phyloP scores from a whole-genome alignment of 1,140 invertebrate genomes.

The Ganaspis sp. region DNA sequence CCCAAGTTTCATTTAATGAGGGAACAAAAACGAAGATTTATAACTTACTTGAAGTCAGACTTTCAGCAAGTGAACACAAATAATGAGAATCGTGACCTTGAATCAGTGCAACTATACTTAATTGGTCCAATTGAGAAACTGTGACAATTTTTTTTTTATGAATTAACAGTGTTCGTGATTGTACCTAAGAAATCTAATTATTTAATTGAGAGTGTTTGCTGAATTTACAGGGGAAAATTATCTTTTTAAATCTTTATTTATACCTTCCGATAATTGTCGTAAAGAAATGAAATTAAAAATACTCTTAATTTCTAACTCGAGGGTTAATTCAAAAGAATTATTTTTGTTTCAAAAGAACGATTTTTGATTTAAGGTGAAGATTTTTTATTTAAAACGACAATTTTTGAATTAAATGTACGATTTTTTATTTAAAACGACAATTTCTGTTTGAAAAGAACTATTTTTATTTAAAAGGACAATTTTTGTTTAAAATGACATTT shows the following conservation, averaged over 20 bases:
- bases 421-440: too few relatives aligned
- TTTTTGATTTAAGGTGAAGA: too few relatives aligned
- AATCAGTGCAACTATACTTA: not conserved
- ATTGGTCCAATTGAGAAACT: not conserved
- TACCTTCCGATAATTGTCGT: not conserved
- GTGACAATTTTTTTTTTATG: slow-evolving; percentile 1
- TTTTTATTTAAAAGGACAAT: too few relatives aligned
- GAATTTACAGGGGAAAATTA: not conserved
- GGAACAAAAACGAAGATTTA: not conserved
- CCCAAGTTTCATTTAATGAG: not conserved
- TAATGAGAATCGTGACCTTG: slow-evolving; percentile 12
- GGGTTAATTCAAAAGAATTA: too few relatives aligned
- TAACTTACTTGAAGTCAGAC: not conserved
- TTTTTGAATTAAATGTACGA: too few relatives aligned
- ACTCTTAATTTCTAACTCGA: too few relatives aligned
- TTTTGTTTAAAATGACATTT: too few relatives aligned
- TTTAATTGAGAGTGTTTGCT: not conserved
- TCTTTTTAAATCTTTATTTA: not conserved
- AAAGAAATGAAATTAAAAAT: too few relatives aligned
- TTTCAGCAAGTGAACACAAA: slow-evolving; percentile 9
- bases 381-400: too few relatives aligned
- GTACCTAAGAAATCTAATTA: not conserved
- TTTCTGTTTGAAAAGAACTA: too few relatives aligned
- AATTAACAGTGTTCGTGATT: not conserved
- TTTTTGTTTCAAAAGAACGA: too few relatives aligned